Evolutionary conservation across 1,140 invertebrate genomes (phyloP), one percentile per base, ranked within the genome.

Genomic region (Chironomus striatipennis): DNA sequence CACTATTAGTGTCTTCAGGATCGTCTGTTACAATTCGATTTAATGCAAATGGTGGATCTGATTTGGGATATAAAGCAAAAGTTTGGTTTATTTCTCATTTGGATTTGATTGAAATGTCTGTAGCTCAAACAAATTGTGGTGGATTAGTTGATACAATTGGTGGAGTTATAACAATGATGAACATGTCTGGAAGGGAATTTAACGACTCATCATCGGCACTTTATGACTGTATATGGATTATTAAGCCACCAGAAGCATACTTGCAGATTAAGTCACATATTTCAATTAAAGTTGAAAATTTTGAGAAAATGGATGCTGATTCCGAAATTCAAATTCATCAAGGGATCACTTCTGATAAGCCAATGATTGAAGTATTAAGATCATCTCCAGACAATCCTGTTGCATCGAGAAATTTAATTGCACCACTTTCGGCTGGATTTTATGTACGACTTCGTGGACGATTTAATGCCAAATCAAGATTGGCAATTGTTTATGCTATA

Each of bases 151-250:
- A 89, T 73, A 90, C 90, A 78, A 84, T 88, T 15, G 90, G 90
- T 3, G 90, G 90, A 0, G 87, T 88, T 10, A 92, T 92, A 24
- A 91, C 90, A 8, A 91, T 92, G 90, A 89, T 91, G 87, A 87
- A 91, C 77, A 91, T 91, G 90, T 86, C 89, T 7, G 83, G 47
- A 5, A 57, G 15, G 18, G 18, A 70, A 18, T 18, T 83, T 70
- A 85, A 87, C 75, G 85, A 84, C 1, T 83, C 85, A 0, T 86
- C 87, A 78, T 84, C 85, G 0, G 76, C 79, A 1, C 77, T 79
- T 0, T 92, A 89, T 76, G 90, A 92, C 77, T 92, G 90, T 78
- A 85, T 91, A 47, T 92, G 90, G 90, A 83, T 92, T 5, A 88
- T 92, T 3, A 86, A 87, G 78, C 89, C 88, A 6, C 86, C 87